Conservation (phyloP, 2,797 vertebrate species). For the Danio albolineatus region DNA sequence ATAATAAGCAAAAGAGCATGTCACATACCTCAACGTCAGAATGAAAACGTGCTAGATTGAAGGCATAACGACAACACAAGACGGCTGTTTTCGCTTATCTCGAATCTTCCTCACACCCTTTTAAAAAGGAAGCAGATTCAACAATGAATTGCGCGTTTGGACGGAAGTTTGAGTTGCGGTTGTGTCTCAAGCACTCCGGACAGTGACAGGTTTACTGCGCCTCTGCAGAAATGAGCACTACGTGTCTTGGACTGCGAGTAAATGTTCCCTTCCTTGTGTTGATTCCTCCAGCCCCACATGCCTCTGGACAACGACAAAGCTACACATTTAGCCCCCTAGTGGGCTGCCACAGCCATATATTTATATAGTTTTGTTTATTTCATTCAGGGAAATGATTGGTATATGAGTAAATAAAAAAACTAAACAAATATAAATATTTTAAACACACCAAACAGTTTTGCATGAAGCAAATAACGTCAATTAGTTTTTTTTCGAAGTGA, state of each 20-base stretch:
- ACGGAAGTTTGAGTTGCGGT: slow-evolving; percentile 6
- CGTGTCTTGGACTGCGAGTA: background rate
- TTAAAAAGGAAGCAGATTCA: background rate
- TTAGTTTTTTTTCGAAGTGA: background rate
- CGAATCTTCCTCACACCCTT: background rate
- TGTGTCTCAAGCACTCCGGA: background rate
- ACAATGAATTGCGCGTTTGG: background rate
- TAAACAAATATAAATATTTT: background rate
- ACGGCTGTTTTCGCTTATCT: background rate
- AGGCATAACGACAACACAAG: background rate
- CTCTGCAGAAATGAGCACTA: slow-evolving; percentile 13
- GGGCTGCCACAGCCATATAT: background rate
- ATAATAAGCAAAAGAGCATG: background rate
- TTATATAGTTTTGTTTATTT: background rate
- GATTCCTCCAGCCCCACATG: background rate
- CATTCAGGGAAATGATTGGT: background rate
- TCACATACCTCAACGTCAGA: slow-evolving; percentile 4
- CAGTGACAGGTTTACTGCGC: slow-evolving; percentile 22
- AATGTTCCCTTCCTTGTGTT: slow-evolving; percentile 28
- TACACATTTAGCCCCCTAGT: slow-evolving; percentile 5
- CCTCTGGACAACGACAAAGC: background rate
- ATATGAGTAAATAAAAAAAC: background rate
- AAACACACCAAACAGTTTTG: background rate
- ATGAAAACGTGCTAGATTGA: slow-evolving; percentile 11
- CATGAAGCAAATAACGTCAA: background rate